A percentile compares a stretch with the other conserved stretches of the same genome.
Conservation (phyloP, 2,888 invertebrate genomes). For the Andrena minutula region DNA sequence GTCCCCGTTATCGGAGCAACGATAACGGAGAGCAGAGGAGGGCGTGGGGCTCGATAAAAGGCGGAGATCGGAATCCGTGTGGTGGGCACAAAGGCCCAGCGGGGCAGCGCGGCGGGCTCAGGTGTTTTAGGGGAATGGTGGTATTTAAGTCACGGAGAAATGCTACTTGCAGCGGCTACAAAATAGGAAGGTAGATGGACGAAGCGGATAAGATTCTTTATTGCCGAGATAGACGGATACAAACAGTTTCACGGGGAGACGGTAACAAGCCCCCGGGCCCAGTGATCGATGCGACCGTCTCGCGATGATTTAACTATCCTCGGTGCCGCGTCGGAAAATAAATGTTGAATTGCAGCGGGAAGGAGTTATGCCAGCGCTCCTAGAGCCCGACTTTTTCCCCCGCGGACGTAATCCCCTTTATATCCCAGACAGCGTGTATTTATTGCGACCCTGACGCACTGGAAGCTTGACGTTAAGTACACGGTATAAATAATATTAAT, state of each 20-base stretch:
- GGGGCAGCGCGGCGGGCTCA: conserved; percentile 6
- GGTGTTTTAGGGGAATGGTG: conserved; percentile 41
- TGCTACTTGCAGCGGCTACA: conserved; percentile 14
- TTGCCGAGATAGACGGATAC: conserved; percentile 51
- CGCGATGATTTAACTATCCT: conserved; percentile 59
- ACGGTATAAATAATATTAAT: conserved; percentile 32
- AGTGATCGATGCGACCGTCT: conserved; percentile 54
- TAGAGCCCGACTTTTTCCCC: not conserved
- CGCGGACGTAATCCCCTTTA: conserved; percentile 27
- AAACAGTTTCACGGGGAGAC: conserved; percentile 62
- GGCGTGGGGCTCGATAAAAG: not conserved
- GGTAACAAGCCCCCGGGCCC: conserved; percentile 49
- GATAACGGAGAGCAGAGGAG: not conserved
- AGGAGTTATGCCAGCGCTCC: conserved; percentile 19
- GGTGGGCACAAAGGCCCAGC: conserved; percentile 31
- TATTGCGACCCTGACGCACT: conserved; percentile 35
- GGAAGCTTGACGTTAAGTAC: conserved; percentile 45
- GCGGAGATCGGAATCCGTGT: conserved; percentile 14
- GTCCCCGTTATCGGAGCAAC: not conserved
- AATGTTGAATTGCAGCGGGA: conserved; percentile 49
- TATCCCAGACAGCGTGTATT: conserved; percentile 28
- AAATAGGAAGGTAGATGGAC: conserved; percentile 47
- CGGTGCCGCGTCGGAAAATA: conserved; percentile 30
- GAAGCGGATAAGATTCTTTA: conserved; percentile 61
- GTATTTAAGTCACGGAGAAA: conserved; percentile 47